Evolutionary conservation across 2,113 vertebrate species (phyloP).

Genomic region (Osmerus eperlanus): DNA sequence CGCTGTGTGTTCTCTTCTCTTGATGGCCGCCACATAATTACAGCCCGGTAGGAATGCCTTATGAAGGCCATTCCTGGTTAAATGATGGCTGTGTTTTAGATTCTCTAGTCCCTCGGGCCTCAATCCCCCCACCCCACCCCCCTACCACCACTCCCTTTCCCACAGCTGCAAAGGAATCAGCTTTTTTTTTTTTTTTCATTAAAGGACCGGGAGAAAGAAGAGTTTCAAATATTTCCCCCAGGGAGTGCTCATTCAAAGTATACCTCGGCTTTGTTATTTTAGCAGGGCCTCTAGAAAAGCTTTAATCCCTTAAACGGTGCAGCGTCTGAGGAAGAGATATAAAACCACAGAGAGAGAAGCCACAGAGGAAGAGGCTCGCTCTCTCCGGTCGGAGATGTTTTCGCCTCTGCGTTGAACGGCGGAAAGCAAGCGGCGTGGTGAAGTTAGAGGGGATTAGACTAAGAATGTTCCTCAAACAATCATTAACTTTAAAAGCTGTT

Average conservation of each 20-base stretch:
- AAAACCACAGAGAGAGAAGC: constrained; percentile 39
- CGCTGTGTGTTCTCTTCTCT: constrained; percentile 51
- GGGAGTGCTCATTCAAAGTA: constrained; percentile 61
- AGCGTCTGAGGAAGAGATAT: constrained; percentile 44
- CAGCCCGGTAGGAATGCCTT: constrained; percentile 50
- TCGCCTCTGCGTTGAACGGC: constrained; percentile 12
- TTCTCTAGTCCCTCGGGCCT: constrained; percentile 47
- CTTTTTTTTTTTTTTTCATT: constrained; percentile 48
- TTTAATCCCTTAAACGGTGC: constrained; percentile 64
- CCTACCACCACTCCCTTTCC: constrained; percentile 34
- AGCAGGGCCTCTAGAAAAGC: constrained; percentile 46
- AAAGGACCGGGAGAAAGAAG: constrained; percentile 48
- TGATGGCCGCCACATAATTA: constrained; percentile 66
- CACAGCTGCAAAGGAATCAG: constrained; percentile 46
- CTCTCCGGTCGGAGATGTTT: constrained; percentile 23
- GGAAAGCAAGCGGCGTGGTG: constrained; percentile 12
- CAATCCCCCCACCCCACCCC: constrained; percentile 31
- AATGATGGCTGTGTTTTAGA: constrained; percentile 52
- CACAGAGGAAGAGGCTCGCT: not conserved
- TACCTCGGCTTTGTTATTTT: constrained; percentile 61
- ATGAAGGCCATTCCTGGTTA: constrained; percentile 52
- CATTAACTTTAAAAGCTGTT: constrained; percentile 33
- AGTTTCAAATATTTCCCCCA: constrained; percentile 63
- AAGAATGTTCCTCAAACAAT: constrained; percentile 39
- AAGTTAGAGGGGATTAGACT: constrained; percentile 17